A percentile compares a stretch with the other conserved stretches of the same genome.
phyloP scores from a whole-genome alignment of 2,113 vertebrate species.

The Colinus virginianus region DNA sequence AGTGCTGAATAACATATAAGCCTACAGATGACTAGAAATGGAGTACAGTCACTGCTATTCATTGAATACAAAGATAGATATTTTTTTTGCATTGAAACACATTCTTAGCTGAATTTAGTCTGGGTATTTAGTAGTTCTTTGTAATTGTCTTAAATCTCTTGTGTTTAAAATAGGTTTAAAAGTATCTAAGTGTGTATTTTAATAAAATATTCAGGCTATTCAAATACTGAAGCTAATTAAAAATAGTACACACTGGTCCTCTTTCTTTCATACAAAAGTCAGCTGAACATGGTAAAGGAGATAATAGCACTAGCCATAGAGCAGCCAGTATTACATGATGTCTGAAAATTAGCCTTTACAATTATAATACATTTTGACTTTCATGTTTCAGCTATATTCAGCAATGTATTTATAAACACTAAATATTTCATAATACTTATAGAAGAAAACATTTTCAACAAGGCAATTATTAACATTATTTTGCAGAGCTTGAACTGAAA shows the following conservation, averaged over 20 bases:
- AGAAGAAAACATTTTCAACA: not conserved
- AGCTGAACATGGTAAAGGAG: not conserved
- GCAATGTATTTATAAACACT: conserved; percentile 46
- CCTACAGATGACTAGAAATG: not conserved
- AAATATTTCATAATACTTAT: conserved; percentile 18
- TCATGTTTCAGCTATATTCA: conserved; percentile 10
- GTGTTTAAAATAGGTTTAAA: conserved; percentile 40
- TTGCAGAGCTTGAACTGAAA: not conserved
- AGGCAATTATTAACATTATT: not conserved
- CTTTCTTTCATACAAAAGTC: not conserved
- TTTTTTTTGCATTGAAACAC: not conserved
- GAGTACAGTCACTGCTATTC: not conserved
- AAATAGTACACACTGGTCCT: not conserved
- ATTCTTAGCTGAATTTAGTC: conserved; percentile 12
- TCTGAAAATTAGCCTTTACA: not conserved
- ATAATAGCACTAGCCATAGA: not conserved
- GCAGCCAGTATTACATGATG: not conserved
- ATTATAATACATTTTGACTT: conserved; percentile 3
- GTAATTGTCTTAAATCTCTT: conserved; percentile 18
- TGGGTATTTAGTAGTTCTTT: not conserved
- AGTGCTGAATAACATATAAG: not conserved
- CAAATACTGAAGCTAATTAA: conserved; percentile 49
- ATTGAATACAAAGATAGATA: not conserved
- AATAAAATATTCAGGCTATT: conserved; percentile 33
- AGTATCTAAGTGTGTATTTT: conserved; percentile 25